phyloP scores from a whole-genome alignment of 2,888 invertebrate species.

The Dione vanillae region DNA sequence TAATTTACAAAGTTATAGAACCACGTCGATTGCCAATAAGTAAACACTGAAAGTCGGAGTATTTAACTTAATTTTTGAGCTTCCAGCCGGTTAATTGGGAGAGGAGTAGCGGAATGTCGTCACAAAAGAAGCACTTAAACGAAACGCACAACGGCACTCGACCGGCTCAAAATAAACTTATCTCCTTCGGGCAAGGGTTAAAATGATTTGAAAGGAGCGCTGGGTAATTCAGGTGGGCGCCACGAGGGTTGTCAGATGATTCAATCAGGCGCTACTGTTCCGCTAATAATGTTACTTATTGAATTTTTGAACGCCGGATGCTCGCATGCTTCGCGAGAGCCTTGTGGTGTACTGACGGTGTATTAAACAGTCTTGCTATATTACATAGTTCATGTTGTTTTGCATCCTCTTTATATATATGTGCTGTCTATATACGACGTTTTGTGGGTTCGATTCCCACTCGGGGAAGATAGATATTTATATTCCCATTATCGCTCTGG shows the following conservation, averaged over 20 bases:
- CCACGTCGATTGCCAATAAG: slow-evolving; percentile 76
- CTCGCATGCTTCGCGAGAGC: slow-evolving; percentile 23
- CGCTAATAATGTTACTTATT: slow-evolving; percentile 75
- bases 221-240: slow-evolving; percentile 75
- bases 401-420: neutral
- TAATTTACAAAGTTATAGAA: slow-evolving; percentile 73
- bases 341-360: neutral
- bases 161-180: slow-evolving; percentile 83
- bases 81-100: slow-evolving; percentile 78
- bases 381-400: neutral
- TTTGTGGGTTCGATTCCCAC: too few species aligned
- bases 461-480: too few species aligned
- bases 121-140: slow-evolving; percentile 84
- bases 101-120: slow-evolving; percentile 76
- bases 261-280: slow-evolving; percentile 75
- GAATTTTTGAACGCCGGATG: slow-evolving; percentile 68
- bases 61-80: slow-evolving; percentile 85
- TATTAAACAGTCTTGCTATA: neutral
- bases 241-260: slow-evolving; percentile 70
- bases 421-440: too few species aligned
- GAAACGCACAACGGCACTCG: slow-evolving; percentile 71
- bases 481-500: too few species aligned
- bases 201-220: slow-evolving; percentile 73
- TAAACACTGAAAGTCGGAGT: slow-evolving; percentile 77
- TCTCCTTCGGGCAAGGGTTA: slow-evolving; percentile 81